Base-by-base conservation (phyloP, 2,113 vertebrate species). In the Nesoenas mayeri region DNA sequence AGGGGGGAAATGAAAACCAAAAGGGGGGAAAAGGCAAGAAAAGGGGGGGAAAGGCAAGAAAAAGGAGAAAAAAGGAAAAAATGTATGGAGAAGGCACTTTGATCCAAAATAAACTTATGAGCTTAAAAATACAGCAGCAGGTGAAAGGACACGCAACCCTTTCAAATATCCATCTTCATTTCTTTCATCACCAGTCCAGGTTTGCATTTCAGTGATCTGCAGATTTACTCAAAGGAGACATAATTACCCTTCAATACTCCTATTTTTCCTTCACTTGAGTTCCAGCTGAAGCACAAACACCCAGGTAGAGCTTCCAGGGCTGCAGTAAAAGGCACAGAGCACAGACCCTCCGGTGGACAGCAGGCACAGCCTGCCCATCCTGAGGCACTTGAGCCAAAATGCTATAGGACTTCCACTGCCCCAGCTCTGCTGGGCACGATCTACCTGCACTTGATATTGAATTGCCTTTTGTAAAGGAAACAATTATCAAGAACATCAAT, bases 151-250 rank as follows among this genome's bases (percentile, higher is more conserved):
- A 48, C 24, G 12, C 21, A 11, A 24, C 10, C 21, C 3, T 17
- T 56, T 51, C 61, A 2, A 1, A 2, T 12, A 28, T 6, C 15
- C 54, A 9, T 34, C 67, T 48, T 10, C 14, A 10, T 38, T 22
- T 34, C 21, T 3, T 12, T 32, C 50, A 5, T 15, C 12, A 18
- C 44, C 29, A 47, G 28, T 8, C 4, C 17, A 32, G 18, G 40
- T 5, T 7, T 12, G 19, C 32, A 2, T 4, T 19, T 18, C 40
- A 21, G 3, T 4, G 1, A 9, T 10, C 21, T 18, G 21, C 1
- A 4, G 6, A 4, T 16, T 64, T 42, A 65, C 36, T n/a, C 18
- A 9, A 26, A 48, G 18, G 57, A 42, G n/a, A 6, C 2, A 7
- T 2, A 36, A 13, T 18, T 56, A 22, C n/a, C 44, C 15, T 22